Percentiles rank a stretch among this genome's conserved stretches.
Conservation (phyloP, 2,797 vertebrate species). For the Myotis findleyi region DNA sequence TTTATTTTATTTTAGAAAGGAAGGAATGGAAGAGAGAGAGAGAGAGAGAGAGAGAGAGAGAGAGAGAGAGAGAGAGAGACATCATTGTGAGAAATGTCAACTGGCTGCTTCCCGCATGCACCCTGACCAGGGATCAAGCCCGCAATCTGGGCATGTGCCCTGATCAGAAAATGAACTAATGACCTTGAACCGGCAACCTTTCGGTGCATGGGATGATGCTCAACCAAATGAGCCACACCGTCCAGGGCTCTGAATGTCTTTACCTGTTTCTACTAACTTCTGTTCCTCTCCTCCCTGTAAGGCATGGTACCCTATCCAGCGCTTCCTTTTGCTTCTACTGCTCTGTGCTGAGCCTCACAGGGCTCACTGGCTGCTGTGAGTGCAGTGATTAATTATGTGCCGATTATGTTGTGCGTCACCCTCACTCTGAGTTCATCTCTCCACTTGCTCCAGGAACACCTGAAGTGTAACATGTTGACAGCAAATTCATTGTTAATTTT, state of each 20-base stretch:
- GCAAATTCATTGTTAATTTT: constrained; percentile 19
- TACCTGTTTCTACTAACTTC: not conserved
- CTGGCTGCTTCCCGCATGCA: too few species aligned
- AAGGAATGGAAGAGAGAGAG: too few species aligned
- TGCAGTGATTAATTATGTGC: not conserved
- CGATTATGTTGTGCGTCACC: not conserved
- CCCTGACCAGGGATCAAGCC: too few species aligned
- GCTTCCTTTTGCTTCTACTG: not conserved
- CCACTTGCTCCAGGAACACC: constrained; percentile 33
- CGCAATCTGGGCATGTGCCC: too few species aligned
- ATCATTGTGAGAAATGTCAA: too few species aligned
- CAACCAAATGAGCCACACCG: too few species aligned
- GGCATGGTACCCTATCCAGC: not conserved
- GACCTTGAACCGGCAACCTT: too few species aligned
- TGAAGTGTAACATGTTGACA: not conserved
- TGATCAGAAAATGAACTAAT: too few species aligned
- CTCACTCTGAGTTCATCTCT: not conserved
- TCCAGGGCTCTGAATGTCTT: not conserved
- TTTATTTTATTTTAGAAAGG: too few species aligned
- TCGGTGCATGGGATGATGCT: too few species aligned
- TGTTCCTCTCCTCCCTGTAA: not conserved
- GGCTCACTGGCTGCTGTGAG: not conserved
- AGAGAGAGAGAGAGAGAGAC: too few species aligned
- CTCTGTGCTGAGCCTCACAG: not conserved
- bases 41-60: too few species aligned